Percentiles rank a stretch among this genome's conserved stretches.
phyloP scores from a whole-genome alignment of 2,113 vertebrate genomes.

The Vicugna pacos region DNA sequence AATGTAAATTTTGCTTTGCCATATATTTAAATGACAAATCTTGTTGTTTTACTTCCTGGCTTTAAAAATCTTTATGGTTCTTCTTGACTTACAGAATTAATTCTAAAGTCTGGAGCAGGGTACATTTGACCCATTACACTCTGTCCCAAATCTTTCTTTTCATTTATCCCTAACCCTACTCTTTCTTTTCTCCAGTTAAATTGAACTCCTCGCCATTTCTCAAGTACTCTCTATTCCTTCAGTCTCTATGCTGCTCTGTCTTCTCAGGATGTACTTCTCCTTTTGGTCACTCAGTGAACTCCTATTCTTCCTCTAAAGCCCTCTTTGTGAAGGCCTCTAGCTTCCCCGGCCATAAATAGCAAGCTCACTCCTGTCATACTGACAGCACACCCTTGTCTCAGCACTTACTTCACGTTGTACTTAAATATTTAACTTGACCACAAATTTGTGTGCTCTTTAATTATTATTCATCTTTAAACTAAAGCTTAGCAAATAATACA shows the following conservation, averaged over 20 bases:
- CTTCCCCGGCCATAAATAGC: neutral
- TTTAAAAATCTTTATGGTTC: slow-evolving; percentile 7
- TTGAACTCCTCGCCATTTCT: neutral
- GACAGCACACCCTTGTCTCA: neutral
- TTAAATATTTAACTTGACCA: neutral
- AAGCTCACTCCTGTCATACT: neutral
- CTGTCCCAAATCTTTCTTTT: neutral
- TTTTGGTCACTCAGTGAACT: neutral
- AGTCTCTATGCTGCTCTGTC: neutral
- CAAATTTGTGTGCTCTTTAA: neutral
- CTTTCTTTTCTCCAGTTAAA: neutral
- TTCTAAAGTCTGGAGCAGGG: neutral
- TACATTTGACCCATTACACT: neutral
- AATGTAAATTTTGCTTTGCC: neutral
- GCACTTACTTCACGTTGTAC: neutral
- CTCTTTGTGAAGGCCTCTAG: neutral
- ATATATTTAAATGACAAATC: neutral
- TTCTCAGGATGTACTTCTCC: neutral
- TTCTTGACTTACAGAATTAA: neutral
- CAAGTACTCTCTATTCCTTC: neutral
- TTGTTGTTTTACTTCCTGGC: neutral
- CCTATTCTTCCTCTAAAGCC: neutral
- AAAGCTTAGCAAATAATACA: slow-evolving; percentile 10
- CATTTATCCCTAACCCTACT: neutral
- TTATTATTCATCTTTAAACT: neutral